Evolutionary conservation across 2,797 vertebrate species (phyloP).

Genomic region (Neosalanx taihuensis): DNA sequence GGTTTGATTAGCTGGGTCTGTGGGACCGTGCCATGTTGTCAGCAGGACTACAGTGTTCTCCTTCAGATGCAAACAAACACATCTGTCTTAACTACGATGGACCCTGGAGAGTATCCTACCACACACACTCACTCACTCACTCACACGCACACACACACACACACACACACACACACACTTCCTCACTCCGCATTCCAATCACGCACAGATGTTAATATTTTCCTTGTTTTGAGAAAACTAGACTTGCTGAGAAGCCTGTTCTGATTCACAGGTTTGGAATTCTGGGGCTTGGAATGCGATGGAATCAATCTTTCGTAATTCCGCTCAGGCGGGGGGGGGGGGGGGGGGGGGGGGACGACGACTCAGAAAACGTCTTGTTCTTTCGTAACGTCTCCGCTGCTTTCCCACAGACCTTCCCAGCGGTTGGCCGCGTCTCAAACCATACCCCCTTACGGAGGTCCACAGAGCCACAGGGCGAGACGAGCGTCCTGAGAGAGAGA

Average conservation of each 20-base stretch:
- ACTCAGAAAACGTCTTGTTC: conserved; percentile 32
- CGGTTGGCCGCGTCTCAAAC: not conserved
- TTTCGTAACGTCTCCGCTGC: conserved; percentile 29
- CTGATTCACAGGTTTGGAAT: conserved; percentile 68
- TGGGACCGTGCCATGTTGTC: conserved; percentile 47
- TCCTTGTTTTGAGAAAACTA: conserved; percentile 61
- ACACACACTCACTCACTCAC: not conserved
- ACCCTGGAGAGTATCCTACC: not conserved
- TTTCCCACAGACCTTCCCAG: too few relatives aligned
- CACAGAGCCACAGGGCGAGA: not conserved
- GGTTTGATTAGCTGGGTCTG: conserved; percentile 10
- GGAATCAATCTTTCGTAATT: conserved; percentile 50
- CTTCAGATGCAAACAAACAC: conserved; percentile 56
- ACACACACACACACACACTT: conserved; percentile 16
- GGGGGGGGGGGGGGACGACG: too few relatives aligned
- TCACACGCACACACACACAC: not conserved
- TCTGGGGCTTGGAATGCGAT: conserved; percentile 49
- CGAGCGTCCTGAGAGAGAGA: not conserved
- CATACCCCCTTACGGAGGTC: not conserved
- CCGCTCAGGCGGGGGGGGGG: conserved; percentile 43
- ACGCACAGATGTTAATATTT: conserved; percentile 77
- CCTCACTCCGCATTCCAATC: conserved; percentile 66
- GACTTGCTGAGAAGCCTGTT: conserved; percentile 46
- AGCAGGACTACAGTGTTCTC: conserved; percentile 41
- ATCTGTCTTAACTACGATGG: conserved; percentile 42